phyloP scores from a whole-genome alignment of 2,113 vertebrate genomes.

The Pteruthius melanotis region DNA sequence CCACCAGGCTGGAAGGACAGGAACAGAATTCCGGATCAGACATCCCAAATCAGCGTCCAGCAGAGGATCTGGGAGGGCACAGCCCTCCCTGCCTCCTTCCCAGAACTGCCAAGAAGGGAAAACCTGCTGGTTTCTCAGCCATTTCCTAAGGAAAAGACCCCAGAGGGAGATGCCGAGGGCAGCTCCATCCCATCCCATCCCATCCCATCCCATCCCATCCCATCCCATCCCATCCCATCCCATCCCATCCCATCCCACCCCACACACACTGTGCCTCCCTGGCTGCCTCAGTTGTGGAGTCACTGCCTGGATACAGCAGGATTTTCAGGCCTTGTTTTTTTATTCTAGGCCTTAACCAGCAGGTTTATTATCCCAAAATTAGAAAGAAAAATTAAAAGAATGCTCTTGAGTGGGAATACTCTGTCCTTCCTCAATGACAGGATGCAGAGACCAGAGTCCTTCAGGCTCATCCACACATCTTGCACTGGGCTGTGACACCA shows the following conservation, averaged over 20 bases:
- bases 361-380: not conserved
- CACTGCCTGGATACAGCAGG: not conserved
- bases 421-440: not conserved
- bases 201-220: not conserved
- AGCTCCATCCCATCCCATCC: not conserved
- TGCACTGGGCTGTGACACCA: not conserved
- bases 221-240: not conserved
- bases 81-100: not conserved
- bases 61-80: not conserved
- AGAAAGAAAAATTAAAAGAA: not conserved
- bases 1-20: not conserved
- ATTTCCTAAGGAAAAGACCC: not conserved
- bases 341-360: not conserved
- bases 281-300: not conserved
- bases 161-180: not conserved
- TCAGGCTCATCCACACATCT: not conserved
- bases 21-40: not conserved
- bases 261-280: not conserved
- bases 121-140: not conserved
- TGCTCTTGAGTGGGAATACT: not conserved
- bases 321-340: not conserved
- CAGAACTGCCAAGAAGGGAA: not conserved
- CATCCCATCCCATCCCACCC: not conserved
- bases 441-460: not conserved
- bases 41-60: rapidly evolving